phyloP scores from a whole-genome alignment of 2,888 invertebrate genomes.

The Gordius sp. region DNA sequence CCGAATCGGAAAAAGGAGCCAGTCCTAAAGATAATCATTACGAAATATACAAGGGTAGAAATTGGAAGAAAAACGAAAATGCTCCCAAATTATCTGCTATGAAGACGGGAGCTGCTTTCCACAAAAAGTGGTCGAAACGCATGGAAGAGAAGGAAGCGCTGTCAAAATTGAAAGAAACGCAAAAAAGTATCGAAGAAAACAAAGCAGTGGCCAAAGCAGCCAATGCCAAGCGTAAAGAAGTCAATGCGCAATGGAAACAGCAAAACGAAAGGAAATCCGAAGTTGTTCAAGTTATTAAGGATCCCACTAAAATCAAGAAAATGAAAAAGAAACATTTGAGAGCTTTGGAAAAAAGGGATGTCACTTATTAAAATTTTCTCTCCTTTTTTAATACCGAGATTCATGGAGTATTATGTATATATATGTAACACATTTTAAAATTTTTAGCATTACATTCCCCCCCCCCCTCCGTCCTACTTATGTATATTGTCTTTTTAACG shows the following conservation, averaged over 20 bases:
- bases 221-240: neutral
- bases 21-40: neutral
- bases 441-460: no score
- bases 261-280: neutral
- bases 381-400: no score
- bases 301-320: conserved; percentile 1
- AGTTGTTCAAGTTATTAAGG: conserved; percentile 6
- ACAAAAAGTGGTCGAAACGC: neutral
- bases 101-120: neutral
- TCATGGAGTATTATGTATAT: no score
- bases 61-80: neutral
- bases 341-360: neutral
- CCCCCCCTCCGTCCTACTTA: no score
- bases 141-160: neutral
- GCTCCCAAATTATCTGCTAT: neutral
- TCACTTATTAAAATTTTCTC: no score
- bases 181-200: neutral
- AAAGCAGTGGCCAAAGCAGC: neutral
- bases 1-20: no score
- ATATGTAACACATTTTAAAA: no score
- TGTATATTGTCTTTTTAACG: no score
- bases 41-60: neutral
- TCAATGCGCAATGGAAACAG: neutral
- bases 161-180: neutral
- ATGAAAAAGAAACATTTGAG: conserved; percentile 4